phyloP scores from a whole-genome alignment of 2,888 invertebrate species.

The Acleris cristana region DNA sequence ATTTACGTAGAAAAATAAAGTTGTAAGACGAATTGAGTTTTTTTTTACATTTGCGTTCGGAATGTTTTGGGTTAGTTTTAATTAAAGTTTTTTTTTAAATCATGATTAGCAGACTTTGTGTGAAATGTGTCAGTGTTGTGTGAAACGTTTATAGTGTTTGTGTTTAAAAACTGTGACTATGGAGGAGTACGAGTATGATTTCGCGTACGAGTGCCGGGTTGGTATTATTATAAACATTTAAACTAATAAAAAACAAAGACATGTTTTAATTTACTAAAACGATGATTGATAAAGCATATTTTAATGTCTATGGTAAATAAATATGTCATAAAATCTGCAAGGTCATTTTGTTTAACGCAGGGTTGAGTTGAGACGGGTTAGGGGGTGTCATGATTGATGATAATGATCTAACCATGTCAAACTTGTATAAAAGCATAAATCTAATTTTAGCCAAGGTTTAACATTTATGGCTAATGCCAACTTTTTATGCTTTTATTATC shows the following conservation, averaged over 20 bases:
- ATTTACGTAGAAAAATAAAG: slow-evolving; percentile 25
- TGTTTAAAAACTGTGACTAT: slow-evolving; percentile 53
- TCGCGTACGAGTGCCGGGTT: slow-evolving; percentile 87
- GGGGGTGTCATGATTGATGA: slow-evolving; percentile 1
- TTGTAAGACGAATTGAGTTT: neutral
- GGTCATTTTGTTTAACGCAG: slow-evolving; percentile 3
- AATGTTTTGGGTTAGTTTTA: slow-evolving; percentile 50
- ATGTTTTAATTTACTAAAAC: neutral
- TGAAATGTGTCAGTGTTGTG: slow-evolving; percentile 52
- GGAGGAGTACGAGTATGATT: slow-evolving; percentile 86
- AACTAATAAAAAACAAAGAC: neutral
- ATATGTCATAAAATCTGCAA: too few species aligned
- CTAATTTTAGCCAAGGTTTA: neutral
- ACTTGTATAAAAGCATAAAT: neutral
- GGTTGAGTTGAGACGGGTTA: neutral
- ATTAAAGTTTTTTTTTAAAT: slow-evolving; percentile 15
- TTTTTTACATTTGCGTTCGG: slow-evolving; percentile 13
- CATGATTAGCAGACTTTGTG: slow-evolving; percentile 48
- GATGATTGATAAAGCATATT: too few species aligned
- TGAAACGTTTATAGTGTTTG: slow-evolving; percentile 44
- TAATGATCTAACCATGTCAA: slow-evolving; percentile 3
- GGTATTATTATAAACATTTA: slow-evolving; percentile 45
- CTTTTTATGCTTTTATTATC: neutral
- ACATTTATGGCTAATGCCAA: neutral
- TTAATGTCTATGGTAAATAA: too few species aligned